Base-by-base conservation (phyloP, 2,113 vertebrate genomes). In the Eptesicus fuscus region DNA sequence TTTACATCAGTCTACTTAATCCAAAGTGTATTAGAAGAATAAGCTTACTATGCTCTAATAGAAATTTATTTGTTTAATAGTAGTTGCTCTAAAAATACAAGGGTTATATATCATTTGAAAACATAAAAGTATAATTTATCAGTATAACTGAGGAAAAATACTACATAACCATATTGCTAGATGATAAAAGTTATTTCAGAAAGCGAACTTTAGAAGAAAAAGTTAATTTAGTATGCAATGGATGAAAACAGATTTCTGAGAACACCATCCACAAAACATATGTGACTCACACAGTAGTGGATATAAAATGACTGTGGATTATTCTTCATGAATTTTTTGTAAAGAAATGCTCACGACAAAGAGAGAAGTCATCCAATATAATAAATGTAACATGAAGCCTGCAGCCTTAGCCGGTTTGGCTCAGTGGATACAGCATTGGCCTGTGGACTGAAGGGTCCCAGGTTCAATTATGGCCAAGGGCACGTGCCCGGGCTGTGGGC, bases 231-330 rank as follows among this genome's bases (percentile, higher is more conserved):
- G 94, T 94, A 84, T 79, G 32, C 4, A 63, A 20, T 44, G 13
- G 11, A 63, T 95, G 73, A 42, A 96, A 77, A 63, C 13, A 63
- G 23, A 91, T 76, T 93, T 94, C 69, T 87, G 63, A 94, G 32
- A 4, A 93, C 0, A 63, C 22, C 14, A 51, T 59, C 63, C 63
- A 83, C 6, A 85, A 56, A 37, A 4, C 12, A 37, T 53, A 56
- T 7, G 8, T 77, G 44, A 77, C n/a, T 37, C 49, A 56, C 9
- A 56, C 4, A 16, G 51, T 25, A 56, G n/a, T 79, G n/a, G 49
- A 37, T 79, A 79, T 25, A 53, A 35, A 79, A 79, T 79, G 49
- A 56, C 37, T 56, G 51, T 32, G n/a, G 6, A 25, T 79, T 77
- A 53, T 25, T 22, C n/a, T 23, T 79, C n/a, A 14, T 79, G 49